Base-by-base conservation (phyloP, 2,888 invertebrate species). In the Craniophora ligustri region DNA sequence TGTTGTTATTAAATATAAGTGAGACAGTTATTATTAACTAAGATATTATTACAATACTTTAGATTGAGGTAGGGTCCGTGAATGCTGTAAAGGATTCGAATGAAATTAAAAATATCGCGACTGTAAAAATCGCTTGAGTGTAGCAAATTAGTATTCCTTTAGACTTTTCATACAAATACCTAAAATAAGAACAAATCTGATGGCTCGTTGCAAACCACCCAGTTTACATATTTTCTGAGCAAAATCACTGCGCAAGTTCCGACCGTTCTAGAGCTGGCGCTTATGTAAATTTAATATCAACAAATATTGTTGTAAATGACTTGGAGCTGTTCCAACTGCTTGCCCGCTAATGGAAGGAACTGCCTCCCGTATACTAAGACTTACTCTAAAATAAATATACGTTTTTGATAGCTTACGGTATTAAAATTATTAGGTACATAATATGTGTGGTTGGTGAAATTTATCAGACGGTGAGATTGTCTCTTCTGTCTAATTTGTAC, bases 291-390 rank as follows among this genome's bases (percentile, higher is more conserved):
- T 68, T 58, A 46, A 65, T 62, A 41, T 54, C 45, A 31, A 47
- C 40, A 40, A 68, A 61, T 60, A 61, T 57, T 48, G 19, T 46
- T 32, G 45, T 50, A 62, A 69, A 66, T 54, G 47, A 62, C 50
- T 69, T 69, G 69, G 66, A 56, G 35, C 34, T 23, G 44, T 34
- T 47, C 69, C 68, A 69, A 56, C 21, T 58, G 51, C 50, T 58
- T 40, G 44, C 35, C 11, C 28, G 41, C 61, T 55, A 54, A 61
- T 54, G 42, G 30, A 48, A 61, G n/a, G 55, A 28, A 39, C 47
- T 16, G 15, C 46, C 7, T 32, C 8, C 14, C 28, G 6, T 30
- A 19, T 28, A 61, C 21, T 38, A 2, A n/a, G 14, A 31, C 15
- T 13, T 35, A 32, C 16, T 32, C 4, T 28, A 6, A 13, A 23